phyloP scores from a whole-genome alignment of 2,888 invertebrate species.

The Latrodectus hesperus region DNA sequence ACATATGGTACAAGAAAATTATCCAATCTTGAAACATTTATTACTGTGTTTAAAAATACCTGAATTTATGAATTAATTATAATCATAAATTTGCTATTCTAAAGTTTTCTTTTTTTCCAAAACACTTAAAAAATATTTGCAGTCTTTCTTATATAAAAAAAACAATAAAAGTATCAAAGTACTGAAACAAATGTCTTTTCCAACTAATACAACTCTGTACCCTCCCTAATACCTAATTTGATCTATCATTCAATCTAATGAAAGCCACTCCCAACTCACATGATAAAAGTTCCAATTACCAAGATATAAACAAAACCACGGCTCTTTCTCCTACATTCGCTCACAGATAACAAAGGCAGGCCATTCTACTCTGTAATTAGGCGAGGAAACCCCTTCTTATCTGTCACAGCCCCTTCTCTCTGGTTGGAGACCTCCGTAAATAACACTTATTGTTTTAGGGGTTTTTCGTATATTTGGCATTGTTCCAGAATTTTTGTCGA shows the following conservation, averaged over 20 bases:
- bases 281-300: slow-evolving; percentile 63
- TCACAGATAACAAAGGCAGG: slow-evolving; percentile 56
- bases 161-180: too few relatives aligned
- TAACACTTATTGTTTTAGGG: slow-evolving; percentile 67
- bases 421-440: slow-evolving; percentile 55
- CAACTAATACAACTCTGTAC: too few relatives aligned
- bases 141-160: too few relatives aligned
- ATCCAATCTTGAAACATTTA: too few relatives aligned
- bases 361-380: slow-evolving; percentile 31
- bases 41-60: too few relatives aligned
- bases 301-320: slow-evolving; percentile 54
- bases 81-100: too few relatives aligned
- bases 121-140: too few relatives aligned
- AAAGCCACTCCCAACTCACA: slow-evolving; percentile 45
- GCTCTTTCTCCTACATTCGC: slow-evolving; percentile 40
- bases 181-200: too few relatives aligned
- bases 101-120: too few relatives aligned
- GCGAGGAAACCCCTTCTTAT: slow-evolving; percentile 41
- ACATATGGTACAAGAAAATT: too few relatives aligned
- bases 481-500: slow-evolving; percentile 48
- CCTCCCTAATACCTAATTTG: not conserved
- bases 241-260: slow-evolving; percentile 50
- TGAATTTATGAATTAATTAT: too few relatives aligned
- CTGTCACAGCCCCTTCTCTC: slow-evolving; percentile 48
- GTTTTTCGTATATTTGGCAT: slow-evolving; percentile 47